Evolutionary conservation across 92 coral and sea anemone species (phyloP), one percentile per base, ranked within the genome.

Genomic region (Porites evermanni): DNA sequence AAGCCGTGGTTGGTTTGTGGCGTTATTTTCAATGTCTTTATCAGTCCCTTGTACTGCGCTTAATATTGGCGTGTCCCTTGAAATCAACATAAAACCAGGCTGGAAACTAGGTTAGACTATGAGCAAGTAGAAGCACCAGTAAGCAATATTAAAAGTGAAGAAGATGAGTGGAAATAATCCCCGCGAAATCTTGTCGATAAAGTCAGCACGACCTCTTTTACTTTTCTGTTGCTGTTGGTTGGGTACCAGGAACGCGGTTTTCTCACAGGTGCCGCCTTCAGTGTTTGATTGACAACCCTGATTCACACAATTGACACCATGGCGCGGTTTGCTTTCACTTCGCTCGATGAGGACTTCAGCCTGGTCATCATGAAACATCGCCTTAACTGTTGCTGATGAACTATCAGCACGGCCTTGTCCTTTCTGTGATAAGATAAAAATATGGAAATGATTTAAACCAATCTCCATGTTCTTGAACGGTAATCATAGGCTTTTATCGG

Each of bases 161-260:
- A 89, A 89, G 18, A 71, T 51, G 2, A 89, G 68, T 11, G 93
- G 93, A 47, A 89, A 89, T 24, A 85, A 70, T 23, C 81, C 84
- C 47, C 86, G 86, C 18, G 89, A 85, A 12, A 29, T 17, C 9
- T 70, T 73, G 51, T 89, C 93, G 59, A 89, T 68, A 12, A 54
- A 66, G 65, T 89, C 85, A 19, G 90, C 89, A 16, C 17, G 72
- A 47, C 29, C 21, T n/a, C 72, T 71, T 6, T 61, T 59, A n/a
- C 29, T 14, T 44, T 20, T 79, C 17, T 26, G n/a, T 11, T 47
- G n/a, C 26, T 38, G 67, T 63, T 38, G 50, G 38, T 10, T 21
- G 60, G 38, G 59, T 2, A 32, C 60, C 21, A 79, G 14, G 23
- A 65, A 79, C 44, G 83, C 65, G 14, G 20, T 24, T 4, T 51